Base-by-base conservation (phyloP, 2,113 vertebrate species). In the Pyxicephalus adspersus region DNA sequence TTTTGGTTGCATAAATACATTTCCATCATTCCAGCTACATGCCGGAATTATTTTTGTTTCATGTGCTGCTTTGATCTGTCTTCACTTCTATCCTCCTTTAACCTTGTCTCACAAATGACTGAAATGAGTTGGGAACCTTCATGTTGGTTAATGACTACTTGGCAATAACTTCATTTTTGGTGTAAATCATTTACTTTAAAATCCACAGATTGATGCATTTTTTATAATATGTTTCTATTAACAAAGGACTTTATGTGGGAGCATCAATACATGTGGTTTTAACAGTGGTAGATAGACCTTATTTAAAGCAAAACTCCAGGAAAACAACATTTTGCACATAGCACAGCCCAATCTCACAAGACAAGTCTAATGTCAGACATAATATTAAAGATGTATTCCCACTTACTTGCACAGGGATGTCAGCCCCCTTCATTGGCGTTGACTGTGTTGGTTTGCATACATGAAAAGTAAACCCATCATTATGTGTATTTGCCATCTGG, bases 141-240 rank as follows among this genome's bases (percentile, higher is more conserved):
- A 22, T 29, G 68, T 60, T 45, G 58, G 31, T n/a, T 31, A 55
- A 18, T 45, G n/a, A 55, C 64, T 45, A 55, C 50, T 60, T 19
- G 66, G 18, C 75, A 65, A 9, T 28, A 8, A 45, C 52, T 58
- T 78, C 17, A 20, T 16, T 57, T 52, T 26, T 55, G n/a, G 19
- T 68, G 11, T 71, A 28, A 6, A 60, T 45, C 57, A 28, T 78
- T 38, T 64, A 19, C 19, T 22, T 20, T 6, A 22, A 51, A 76
- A 76, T 19, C 19, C 84, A 38, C 64, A 76, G 3, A 77, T 81
- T 67, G 85, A 84, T 16, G 0, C 0, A 3, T n/a, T 74, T n/a
- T n/a, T 55, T 23, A 22, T 58, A 45, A 15, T 13, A 45, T 13
- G 5, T 50, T 3, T 6, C 26, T 23, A 31, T 60, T 29, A 72